Evolutionary conservation across 2,113 vertebrate species (phyloP).

Genomic region (Microtus pennsylvanicus): DNA sequence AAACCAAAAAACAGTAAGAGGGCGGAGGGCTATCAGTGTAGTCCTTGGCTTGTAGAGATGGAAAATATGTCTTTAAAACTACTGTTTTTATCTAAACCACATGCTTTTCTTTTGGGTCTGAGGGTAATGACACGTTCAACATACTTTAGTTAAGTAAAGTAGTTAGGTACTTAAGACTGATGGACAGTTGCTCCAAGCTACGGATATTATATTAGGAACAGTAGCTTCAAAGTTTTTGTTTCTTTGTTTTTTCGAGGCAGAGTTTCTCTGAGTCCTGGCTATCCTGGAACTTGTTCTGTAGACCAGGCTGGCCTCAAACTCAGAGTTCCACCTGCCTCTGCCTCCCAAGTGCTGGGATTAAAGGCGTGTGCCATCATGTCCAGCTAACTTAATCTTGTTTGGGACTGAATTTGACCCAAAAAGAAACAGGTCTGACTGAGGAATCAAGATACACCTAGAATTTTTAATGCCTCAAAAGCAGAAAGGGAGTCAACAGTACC

Average conservation of each 20-base stretch:
- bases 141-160: background rate
- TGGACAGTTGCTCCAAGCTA: background rate
- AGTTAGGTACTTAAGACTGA: background rate
- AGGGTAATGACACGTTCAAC: background rate
- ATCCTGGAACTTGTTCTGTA: background rate
- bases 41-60: background rate
- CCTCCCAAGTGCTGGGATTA: background rate
- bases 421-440: background rate
- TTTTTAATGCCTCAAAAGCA: background rate
- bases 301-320: background rate
- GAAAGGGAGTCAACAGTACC: slow-evolving; percentile 84
- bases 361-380: background rate
- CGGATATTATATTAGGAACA: background rate
- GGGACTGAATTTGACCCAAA: slow-evolving; percentile 22
- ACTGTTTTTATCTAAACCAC: slow-evolving; percentile 25
- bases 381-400: background rate
- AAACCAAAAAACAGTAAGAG: background rate
- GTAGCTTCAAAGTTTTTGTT: background rate
- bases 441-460: slow-evolving; percentile 21
- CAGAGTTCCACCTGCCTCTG: background rate
- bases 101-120: slow-evolving; percentile 4
- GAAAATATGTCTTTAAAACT: background rate
- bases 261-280: background rate
- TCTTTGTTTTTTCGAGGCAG: background rate
- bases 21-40: background rate